Conservation (phyloP, 1,140 invertebrate species). For the Drosophila chauvacae region DNA sequence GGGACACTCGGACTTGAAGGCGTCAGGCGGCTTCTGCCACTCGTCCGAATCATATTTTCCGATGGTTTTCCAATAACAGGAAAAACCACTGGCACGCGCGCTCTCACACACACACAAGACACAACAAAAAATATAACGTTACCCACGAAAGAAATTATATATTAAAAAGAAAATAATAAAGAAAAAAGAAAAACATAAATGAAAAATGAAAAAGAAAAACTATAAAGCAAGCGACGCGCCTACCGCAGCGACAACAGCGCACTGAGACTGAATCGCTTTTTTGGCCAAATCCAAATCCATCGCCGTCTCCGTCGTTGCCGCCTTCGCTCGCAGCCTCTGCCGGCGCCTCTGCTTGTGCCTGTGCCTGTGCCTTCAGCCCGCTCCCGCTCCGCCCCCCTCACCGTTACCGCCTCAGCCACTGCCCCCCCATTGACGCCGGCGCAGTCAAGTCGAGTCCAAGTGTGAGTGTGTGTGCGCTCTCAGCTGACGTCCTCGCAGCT, state of each 20-base stretch:
- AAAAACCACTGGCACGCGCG: conserved; percentile 39
- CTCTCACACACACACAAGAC: background rate
- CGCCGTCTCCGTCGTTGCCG: background rate
- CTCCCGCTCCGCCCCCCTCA: conserved; percentile 9
- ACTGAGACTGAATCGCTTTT: conserved; percentile 60
- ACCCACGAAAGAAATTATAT: conserved; percentile 3
- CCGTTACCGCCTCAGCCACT: background rate
- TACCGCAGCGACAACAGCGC: conserved; percentile 74
- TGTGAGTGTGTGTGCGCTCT: conserved; percentile 11
- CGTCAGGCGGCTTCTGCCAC: conserved; percentile 15
- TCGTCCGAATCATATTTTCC: conserved; percentile 8
- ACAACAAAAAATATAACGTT: conserved; percentile 4
- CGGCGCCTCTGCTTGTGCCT: conserved; percentile 11
- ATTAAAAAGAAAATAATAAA: background rate
- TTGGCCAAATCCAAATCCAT: conserved; percentile 60
- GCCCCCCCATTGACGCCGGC: conserved; percentile 14
- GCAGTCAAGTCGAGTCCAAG: conserved; percentile 5
- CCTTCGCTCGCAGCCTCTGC: conserved; percentile 18
- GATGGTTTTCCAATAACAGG: conserved; percentile 52
- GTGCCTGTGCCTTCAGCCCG: conserved; percentile 5
- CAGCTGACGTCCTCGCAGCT: conserved; percentile 50
- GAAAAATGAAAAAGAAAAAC: conserved; percentile 16
- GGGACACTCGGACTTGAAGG: conserved; percentile 23
- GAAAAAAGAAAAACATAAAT: background rate
- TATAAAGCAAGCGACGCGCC: conserved; percentile 53